Evolutionary conservation across 2,797 vertebrate species (phyloP).

Genomic region (Tadarida brasiliensis): DNA sequence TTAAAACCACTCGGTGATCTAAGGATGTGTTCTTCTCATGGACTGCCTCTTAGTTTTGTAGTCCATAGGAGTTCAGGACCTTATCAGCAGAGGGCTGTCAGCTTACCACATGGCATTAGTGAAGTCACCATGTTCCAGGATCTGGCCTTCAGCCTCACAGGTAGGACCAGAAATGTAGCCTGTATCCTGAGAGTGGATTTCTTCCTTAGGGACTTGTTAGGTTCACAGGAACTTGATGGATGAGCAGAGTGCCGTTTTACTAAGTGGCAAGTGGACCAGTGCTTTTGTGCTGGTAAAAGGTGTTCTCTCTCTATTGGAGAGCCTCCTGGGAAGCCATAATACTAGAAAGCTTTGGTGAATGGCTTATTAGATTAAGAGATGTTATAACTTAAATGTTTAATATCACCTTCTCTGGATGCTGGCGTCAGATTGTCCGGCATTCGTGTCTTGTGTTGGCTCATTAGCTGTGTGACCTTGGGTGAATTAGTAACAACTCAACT

Average conservation of each 20-base stretch:
- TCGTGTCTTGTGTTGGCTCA: conserved; percentile 13
- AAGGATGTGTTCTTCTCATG: not conserved
- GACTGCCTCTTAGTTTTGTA: not conserved
- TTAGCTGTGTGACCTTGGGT: conserved; percentile 42
- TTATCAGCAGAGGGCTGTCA: not conserved
- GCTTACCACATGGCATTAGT: not conserved
- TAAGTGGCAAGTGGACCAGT: not conserved
- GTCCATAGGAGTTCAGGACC: not conserved
- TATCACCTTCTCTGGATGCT: not conserved
- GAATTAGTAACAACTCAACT: conserved; percentile 59
- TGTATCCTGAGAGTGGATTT: not conserved
- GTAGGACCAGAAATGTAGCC: not conserved
- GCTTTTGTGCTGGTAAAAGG: not conserved
- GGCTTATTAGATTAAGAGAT: conserved; percentile 47
- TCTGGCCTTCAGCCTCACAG: not conserved
- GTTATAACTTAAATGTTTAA: conserved; percentile 51
- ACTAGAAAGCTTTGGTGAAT: conserved; percentile 51
- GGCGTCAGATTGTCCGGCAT: conserved; percentile 34
- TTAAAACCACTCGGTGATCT: not conserved
- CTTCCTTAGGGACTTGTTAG: not conserved
- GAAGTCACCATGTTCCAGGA: not conserved
- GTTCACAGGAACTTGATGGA: not conserved
- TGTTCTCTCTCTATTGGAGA: not conserved
- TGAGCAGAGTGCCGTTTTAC: conserved; percentile 31
- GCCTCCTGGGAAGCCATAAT: conserved; percentile 9